Conservation (phyloP, 2,888 invertebrate species). For the Aspidiotus destructor region DNA sequence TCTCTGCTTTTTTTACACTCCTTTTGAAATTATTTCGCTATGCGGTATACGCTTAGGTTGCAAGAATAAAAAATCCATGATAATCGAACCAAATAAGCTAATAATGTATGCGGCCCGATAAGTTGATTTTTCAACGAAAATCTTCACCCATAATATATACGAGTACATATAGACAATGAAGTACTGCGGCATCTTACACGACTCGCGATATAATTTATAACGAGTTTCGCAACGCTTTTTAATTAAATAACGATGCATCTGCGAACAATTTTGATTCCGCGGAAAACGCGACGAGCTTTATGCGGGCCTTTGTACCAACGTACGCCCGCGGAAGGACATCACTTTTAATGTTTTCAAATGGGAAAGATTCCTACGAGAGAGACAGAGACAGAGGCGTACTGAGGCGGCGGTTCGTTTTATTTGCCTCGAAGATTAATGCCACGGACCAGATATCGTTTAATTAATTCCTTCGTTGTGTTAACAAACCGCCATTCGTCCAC, state of each 20-base stretch:
- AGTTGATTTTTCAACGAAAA: too few relatives aligned
- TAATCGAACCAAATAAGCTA: too few relatives aligned
- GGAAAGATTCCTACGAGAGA: not conserved
- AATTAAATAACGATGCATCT: slow-evolving; percentile 26
- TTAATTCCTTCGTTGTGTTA: slow-evolving; percentile 24
- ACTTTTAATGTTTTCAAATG: slow-evolving; percentile 25
- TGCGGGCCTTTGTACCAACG: slow-evolving; percentile 16
- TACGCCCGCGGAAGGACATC: slow-evolving; percentile 15
- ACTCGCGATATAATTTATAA: too few relatives aligned
- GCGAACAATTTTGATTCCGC: slow-evolving; percentile 14
- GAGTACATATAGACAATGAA: too few relatives aligned
- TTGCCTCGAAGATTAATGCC: slow-evolving; percentile 14
- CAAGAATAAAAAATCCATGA: too few relatives aligned
- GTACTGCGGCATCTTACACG: too few relatives aligned
- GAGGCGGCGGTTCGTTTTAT: slow-evolving; percentile 20
- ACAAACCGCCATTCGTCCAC: slow-evolving; percentile 25
- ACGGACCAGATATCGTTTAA: slow-evolving; percentile 19
- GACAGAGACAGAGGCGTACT: too few relatives aligned
- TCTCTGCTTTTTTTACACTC: too few relatives aligned
- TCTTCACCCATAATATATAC: too few relatives aligned
- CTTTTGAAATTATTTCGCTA: too few relatives aligned
- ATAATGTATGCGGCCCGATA: too few relatives aligned
- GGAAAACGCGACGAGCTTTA: slow-evolving; percentile 15
- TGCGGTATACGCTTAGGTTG: too few relatives aligned
- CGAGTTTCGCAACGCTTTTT: slow-evolving; percentile 8